Percentiles rank a stretch among this genome's conserved stretches.
Evolutionary conservation across 1,140 invertebrate genomes (phyloP).

Genomic region (Geopemphigus sp.): DNA sequence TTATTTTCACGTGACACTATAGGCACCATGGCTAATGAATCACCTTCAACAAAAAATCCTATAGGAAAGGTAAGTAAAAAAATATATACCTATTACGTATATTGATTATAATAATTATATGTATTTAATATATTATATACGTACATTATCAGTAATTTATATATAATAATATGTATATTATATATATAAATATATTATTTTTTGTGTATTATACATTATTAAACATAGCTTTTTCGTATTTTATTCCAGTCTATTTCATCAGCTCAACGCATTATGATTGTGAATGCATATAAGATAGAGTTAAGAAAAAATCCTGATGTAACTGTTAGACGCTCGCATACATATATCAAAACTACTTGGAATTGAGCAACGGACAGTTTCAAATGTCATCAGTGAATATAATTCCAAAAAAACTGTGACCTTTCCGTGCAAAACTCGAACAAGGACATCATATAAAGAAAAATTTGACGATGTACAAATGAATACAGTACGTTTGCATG

Average conservation of each 20-base stretch:
- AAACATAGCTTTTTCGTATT: not conserved
- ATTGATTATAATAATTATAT: no score
- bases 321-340: not conserved
- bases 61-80: conserved; percentile 13
- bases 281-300: not conserved
- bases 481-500: not conserved
- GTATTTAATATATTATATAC: no score
- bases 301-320: conserved; percentile 13
- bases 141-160: no score
- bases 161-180: not conserved
- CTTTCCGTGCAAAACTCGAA: not conserved
- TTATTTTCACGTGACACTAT: no score
- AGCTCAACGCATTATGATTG: not conserved
- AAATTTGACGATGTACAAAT: not conserved
- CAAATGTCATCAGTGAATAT: not conserved
- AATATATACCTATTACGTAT: no score
- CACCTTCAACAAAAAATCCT: no score
- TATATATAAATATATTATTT: not conserved
- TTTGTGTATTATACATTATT: not conserved
- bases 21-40: no score
- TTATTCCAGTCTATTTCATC: conserved; percentile 25
- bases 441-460: not conserved
- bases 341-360: not conserved
- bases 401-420: not conserved
- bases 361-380: not conserved